These are phyloP conservation scores for Drosophila diplacantha DNA, from an alignment of 2,888 invertebrate genomes.

Conservation along the genomic window DNA sequence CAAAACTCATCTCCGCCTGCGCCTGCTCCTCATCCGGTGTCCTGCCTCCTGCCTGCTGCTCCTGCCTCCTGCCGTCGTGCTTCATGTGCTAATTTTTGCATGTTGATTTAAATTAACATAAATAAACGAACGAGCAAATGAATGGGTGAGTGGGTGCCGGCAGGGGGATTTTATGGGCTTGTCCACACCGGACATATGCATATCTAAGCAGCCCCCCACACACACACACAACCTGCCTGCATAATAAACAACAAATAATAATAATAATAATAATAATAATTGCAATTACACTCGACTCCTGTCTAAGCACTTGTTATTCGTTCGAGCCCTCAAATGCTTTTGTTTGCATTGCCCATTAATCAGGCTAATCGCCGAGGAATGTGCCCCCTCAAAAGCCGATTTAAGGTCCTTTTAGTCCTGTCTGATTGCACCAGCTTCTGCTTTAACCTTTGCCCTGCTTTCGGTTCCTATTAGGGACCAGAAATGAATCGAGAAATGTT, in stretches of 20 bases:
- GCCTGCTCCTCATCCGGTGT: slow-evolving; percentile 11
- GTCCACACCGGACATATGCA: slow-evolving; percentile 43
- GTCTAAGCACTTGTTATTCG: slow-evolving; percentile 19
- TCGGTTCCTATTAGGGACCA: neutral
- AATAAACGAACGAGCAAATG: slow-evolving; percentile 61
- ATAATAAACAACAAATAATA: slow-evolving; percentile 29
- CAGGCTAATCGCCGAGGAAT: slow-evolving; percentile 31
- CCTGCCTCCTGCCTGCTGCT: neutral
- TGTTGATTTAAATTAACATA: slow-evolving; percentile 70
- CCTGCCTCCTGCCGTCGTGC: slow-evolving; percentile 5
- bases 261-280: slow-evolving; percentile 34
- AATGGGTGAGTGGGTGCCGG: slow-evolving; percentile 29
- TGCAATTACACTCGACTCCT: slow-evolving; percentile 29
- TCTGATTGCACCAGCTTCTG: neutral
- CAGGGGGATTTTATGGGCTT: slow-evolving; percentile 59
- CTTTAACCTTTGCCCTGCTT: neutral
- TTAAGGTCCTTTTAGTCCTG: neutral
- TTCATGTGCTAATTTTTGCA: slow-evolving; percentile 57
- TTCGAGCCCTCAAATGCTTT: slow-evolving; percentile 4
- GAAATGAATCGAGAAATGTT: neutral
- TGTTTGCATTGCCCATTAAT: slow-evolving; percentile 35
- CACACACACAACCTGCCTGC: slow-evolving; percentile 14
- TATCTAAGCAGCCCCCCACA: slow-evolving; percentile 19
- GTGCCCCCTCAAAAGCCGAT: slow-evolving; percentile 1
- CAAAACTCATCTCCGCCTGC: slow-evolving; percentile 13